A percentile compares a stretch with the other conserved stretches of the same genome.
phyloP scores from a whole-genome alignment of 37 sponge, comb jelly and placozoan species.

The Cliona cf. orientalis region DNA sequence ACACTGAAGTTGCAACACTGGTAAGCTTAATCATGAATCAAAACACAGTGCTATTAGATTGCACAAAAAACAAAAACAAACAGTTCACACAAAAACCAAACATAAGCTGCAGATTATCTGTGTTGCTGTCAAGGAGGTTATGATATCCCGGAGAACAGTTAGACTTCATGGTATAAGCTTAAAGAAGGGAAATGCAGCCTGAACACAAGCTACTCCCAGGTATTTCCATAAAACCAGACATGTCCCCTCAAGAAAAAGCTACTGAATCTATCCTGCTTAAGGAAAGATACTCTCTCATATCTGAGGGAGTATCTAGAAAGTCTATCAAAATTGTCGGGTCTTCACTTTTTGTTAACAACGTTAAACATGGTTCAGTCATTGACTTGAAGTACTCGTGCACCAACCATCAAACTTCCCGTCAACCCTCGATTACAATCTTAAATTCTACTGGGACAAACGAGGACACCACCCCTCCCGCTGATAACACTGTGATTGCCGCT shows the following conservation, averaged over 20 bases:
- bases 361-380: background rate
- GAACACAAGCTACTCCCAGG: background rate
- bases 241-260: background rate
- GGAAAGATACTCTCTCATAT: constrained; percentile 21
- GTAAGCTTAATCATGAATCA: too few relatives aligned
- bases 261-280: constrained; percentile 5
- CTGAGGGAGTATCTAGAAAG: background rate
- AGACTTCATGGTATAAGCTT: too few relatives aligned
- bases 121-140: too few relatives aligned
- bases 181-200: too few relatives aligned
- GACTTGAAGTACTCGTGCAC: background rate
- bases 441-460: background rate
- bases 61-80: too few relatives aligned
- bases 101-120: too few relatives aligned
- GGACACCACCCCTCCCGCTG: background rate
- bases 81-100: too few relatives aligned
- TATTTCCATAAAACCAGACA: constrained; percentile 18
- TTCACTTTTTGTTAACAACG: constrained; percentile 3
- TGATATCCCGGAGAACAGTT: too few relatives aligned
- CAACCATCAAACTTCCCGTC: background rate
- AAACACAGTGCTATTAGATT: too few relatives aligned
- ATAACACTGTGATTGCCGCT: background rate
- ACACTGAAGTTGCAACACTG: too few relatives aligned
- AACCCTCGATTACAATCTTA: background rate
- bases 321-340: background rate